Percentiles rank a stretch among this genome's conserved stretches.
Conservation (phyloP, 2,797 vertebrate genomes). For the Parauchenoglanis ngamensis region DNA sequence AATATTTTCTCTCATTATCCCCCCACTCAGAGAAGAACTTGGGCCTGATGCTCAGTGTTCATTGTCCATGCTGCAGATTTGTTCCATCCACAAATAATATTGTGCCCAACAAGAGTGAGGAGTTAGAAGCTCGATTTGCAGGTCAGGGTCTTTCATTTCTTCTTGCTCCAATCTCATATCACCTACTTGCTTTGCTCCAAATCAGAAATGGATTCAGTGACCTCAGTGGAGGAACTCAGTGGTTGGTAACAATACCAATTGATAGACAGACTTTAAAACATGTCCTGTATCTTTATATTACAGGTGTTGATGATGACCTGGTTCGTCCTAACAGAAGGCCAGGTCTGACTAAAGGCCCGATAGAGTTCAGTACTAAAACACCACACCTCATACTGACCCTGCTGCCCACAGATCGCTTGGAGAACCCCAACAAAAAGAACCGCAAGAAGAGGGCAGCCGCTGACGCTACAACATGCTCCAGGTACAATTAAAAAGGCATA, state of each 20-base stretch:
- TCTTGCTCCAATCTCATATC: neutral
- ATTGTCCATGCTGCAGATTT: slow-evolving; percentile 84
- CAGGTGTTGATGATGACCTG: slow-evolving; percentile 78
- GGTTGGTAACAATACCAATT: neutral
- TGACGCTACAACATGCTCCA: slow-evolving; percentile 74
- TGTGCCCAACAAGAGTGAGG: slow-evolving; percentile 80
- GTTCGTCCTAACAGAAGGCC: slow-evolving; percentile 71
- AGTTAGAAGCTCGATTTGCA: slow-evolving; percentile 81
- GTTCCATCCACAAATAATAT: slow-evolving; percentile 82
- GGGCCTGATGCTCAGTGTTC: slow-evolving; percentile 80
- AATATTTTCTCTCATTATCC: slow-evolving; percentile 29
- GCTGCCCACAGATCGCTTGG: slow-evolving; percentile 78
- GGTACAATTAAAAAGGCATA: slow-evolving; percentile 63
- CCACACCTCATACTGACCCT: slow-evolving; percentile 83
- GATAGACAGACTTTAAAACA: neutral
- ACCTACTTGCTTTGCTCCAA: neutral
- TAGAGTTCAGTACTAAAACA: slow-evolving; percentile 80
- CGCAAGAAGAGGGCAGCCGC: slow-evolving; percentile 79
- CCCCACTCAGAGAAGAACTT: slow-evolving; percentile 75
- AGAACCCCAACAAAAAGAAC: slow-evolving; percentile 75
- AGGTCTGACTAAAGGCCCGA: slow-evolving; percentile 72
- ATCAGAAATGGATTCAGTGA: neutral
- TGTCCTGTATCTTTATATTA: neutral
- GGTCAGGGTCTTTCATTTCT: slow-evolving; percentile 61
- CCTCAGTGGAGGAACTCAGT: neutral